phyloP scores from a whole-genome alignment of 2,888 invertebrate species.

The Platypus cylindrus region DNA sequence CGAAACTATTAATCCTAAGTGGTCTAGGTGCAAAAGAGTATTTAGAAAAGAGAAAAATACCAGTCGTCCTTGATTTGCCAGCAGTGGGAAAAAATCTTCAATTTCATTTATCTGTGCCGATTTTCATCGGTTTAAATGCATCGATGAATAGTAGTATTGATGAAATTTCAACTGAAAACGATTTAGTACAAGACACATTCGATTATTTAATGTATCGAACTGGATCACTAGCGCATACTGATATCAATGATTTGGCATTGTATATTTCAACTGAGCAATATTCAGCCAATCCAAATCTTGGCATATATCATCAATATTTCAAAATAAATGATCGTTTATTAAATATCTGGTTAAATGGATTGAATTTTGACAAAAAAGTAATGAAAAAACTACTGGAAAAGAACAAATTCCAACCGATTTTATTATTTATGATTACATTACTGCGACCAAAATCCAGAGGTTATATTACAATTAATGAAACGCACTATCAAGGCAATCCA shows the following conservation, averaged over 20 bases:
- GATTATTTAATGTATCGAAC: slow-evolving; percentile 38
- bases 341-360: slow-evolving; percentile 16
- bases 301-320: slow-evolving; percentile 22
- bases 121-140: slow-evolving; percentile 15
- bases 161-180: slow-evolving; percentile 24
- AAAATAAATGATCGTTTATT: slow-evolving; percentile 28
- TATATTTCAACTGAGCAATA: slow-evolving; percentile 37
- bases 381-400: slow-evolving; percentile 19
- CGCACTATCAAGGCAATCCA: slow-evolving; percentile 33
- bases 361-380: slow-evolving; percentile 22
- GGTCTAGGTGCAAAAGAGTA: slow-evolving; percentile 40
- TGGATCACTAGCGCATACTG: slow-evolving; percentile 37
- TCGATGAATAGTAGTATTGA: slow-evolving; percentile 6
- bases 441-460: slow-evolving; percentile 39
- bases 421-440: slow-evolving; percentile 23
- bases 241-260: slow-evolving; percentile 36
- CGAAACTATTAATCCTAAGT: slow-evolving; percentile 48
- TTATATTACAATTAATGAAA: slow-evolving; percentile 35
- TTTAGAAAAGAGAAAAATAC: slow-evolving; percentile 27
- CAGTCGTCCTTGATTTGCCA: slow-evolving; percentile 18
- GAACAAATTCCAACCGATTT: slow-evolving; percentile 22
- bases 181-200: slow-evolving; percentile 34
- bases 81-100: slow-evolving; percentile 41
- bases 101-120: slow-evolving; percentile 29
- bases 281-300: slow-evolving; percentile 23